Evolutionary conservation across 2,113 vertebrate species (phyloP).

Genomic region (Solea senegalensis): DNA sequence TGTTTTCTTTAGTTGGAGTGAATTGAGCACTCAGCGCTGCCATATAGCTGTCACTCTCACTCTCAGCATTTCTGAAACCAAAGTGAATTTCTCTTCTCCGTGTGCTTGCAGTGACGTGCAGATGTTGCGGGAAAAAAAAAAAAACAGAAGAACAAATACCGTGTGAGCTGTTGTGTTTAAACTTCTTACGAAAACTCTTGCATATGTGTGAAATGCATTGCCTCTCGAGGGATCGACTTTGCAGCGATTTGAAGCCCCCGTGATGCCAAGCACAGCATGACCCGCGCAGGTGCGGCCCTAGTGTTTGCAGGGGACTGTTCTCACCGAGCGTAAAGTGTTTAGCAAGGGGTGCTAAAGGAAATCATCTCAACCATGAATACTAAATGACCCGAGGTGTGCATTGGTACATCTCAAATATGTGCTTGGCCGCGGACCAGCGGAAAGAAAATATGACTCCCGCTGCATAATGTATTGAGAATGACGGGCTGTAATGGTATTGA

Average conservation of each 20-base stretch:
- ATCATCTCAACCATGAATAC: constrained; percentile 51
- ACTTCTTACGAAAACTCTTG: constrained; percentile 1
- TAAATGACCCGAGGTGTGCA: constrained; percentile 48
- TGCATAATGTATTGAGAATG: constrained; percentile 15
- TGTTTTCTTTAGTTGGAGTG: too few relatives aligned
- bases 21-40: too few relatives aligned
- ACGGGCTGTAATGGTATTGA: constrained; percentile 37
- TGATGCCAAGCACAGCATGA: constrained; percentile 52
- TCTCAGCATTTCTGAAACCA: too few relatives aligned
- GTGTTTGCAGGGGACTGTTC: constrained; percentile 17
- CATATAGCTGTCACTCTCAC: too few relatives aligned
- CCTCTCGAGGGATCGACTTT: constrained; percentile 45
- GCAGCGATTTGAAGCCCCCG: constrained; percentile 48
- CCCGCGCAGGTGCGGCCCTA: constrained; percentile 44
- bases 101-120: too few relatives aligned
- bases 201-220: constrained; percentile 62
- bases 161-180: neutral
- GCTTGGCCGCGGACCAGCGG: constrained; percentile 21
- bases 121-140: too few relatives aligned
- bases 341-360: constrained; percentile 49
- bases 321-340: constrained; percentile 31
- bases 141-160: neutral
- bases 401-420: constrained; percentile 51
- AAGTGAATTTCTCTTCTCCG: too few relatives aligned
- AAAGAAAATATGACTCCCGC: constrained; percentile 21